These are phyloP conservation scores for Protobothrops flavoviridis DNA, from an alignment of 2,113 vertebrate genomes.

Conservation along the genomic window DNA sequence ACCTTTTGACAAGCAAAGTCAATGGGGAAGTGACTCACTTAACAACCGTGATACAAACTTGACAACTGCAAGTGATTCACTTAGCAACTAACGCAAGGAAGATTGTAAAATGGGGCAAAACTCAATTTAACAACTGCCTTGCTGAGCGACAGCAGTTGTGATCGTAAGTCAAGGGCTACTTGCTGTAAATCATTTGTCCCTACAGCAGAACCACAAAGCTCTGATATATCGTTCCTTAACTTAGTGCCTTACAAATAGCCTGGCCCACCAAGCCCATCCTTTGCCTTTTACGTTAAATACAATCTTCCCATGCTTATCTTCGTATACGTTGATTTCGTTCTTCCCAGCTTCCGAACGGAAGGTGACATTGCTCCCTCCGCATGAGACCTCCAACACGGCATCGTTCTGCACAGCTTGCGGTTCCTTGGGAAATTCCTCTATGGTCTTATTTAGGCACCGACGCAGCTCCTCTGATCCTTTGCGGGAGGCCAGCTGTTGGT, in stretches of 20 bases:
- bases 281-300: background rate
- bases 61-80: too few species aligned
- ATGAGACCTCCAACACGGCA: background rate
- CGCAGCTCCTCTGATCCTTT: background rate
- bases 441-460: background rate
- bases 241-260: background rate
- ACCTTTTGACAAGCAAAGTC: too few species aligned
- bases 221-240: too few species aligned
- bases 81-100: too few species aligned
- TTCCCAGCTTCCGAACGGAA: background rate
- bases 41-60: too few species aligned
- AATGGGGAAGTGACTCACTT: too few species aligned
- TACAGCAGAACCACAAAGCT: background rate
- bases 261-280: background rate
- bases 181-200: background rate
- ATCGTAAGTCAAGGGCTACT: background rate
- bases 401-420: background rate
- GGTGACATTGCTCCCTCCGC: background rate
- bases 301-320: background rate
- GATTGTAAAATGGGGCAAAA: too few species aligned
- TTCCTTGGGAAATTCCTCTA: background rate
- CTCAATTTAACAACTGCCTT: too few species aligned
- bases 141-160: background rate
- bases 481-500: background rate
- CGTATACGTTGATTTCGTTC: conserved; percentile 1